These are phyloP conservation scores for Pipa parva DNA, from an alignment of 2,113 vertebrate species.

Conservation along the genomic window DNA sequence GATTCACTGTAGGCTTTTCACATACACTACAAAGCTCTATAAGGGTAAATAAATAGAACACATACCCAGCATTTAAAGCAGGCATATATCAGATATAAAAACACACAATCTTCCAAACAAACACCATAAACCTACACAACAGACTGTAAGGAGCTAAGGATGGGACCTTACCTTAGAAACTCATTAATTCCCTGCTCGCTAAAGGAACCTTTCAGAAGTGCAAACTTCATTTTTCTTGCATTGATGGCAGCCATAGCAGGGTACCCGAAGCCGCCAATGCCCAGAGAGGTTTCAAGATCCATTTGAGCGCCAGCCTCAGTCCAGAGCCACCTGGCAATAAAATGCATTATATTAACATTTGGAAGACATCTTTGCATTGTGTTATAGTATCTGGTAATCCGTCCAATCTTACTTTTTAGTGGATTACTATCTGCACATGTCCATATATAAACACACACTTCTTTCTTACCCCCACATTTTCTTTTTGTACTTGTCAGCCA, in stretches of 20 bases:
- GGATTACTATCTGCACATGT: neutral
- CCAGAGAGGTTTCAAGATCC: slow-evolving; percentile 82
- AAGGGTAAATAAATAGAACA: too few relatives aligned
- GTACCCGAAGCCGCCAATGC: slow-evolving; percentile 95
- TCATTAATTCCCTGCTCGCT: slow-evolving; percentile 82
- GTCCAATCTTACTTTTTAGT: too few relatives aligned
- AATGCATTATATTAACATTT: too few relatives aligned
- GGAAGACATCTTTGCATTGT: too few relatives aligned
- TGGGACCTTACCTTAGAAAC: slow-evolving; percentile 64
- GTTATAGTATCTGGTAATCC: too few relatives aligned
- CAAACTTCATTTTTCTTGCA: slow-evolving; percentile 92
- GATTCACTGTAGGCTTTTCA: too few relatives aligned
- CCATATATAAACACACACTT: slow-evolving; percentile 47
- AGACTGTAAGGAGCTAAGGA: too few relatives aligned
- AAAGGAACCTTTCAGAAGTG: slow-evolving; percentile 89
- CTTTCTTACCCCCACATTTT: slow-evolving; percentile 91
- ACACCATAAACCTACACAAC: too few relatives aligned
- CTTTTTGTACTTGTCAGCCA: slow-evolving; percentile 97
- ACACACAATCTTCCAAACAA: too few relatives aligned
- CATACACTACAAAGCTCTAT: too few relatives aligned
- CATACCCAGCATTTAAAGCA: too few relatives aligned
- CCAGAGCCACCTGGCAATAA: slow-evolving; percentile 91
- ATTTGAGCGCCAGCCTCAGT: slow-evolving; percentile 86
- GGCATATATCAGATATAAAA: too few relatives aligned
- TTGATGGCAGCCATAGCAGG: slow-evolving; percentile 96